Percentiles rank a stretch among this genome's conserved stretches.
Conservation (phyloP, 2,797 vertebrate species). For the Falco rusticolus region DNA sequence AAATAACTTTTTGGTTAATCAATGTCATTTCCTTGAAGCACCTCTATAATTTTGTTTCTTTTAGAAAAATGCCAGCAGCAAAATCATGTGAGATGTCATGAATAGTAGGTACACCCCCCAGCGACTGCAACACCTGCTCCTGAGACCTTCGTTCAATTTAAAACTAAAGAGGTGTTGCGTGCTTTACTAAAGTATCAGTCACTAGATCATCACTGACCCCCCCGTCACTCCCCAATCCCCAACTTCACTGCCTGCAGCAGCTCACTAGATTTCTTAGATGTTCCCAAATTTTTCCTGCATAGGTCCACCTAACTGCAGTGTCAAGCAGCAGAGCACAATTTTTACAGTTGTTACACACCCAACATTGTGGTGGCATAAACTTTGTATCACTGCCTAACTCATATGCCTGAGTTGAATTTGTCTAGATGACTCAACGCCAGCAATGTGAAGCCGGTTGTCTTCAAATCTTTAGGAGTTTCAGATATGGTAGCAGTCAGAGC, state of each 20-base stretch:
- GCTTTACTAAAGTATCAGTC: neutral
- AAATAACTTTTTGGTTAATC: slow-evolving; percentile 64
- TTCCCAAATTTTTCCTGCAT: neutral
- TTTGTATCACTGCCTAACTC: neutral
- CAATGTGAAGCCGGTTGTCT: neutral
- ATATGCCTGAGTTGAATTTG: neutral
- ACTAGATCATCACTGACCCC: neutral
- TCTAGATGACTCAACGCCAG: neutral
- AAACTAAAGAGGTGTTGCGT: neutral
- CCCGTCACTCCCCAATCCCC: neutral
- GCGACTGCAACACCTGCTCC: neutral
- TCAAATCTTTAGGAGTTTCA: neutral
- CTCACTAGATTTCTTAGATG: neutral
- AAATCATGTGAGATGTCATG: neutral
- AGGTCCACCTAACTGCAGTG: neutral
- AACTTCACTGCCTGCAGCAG: neutral
- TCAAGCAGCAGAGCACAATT: neutral
- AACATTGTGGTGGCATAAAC: neutral
- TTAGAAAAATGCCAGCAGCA: neutral
- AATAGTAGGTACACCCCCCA: neutral
- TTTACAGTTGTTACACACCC: neutral
- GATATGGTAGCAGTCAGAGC: neutral
- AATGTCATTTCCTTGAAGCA: slow-evolving; percentile 30
- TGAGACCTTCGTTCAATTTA: neutral
- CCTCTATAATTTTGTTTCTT: slow-evolving; percentile 10